Conservation (phyloP, 2,797 vertebrate genomes). For the Sphenodon punctatus region DNA sequence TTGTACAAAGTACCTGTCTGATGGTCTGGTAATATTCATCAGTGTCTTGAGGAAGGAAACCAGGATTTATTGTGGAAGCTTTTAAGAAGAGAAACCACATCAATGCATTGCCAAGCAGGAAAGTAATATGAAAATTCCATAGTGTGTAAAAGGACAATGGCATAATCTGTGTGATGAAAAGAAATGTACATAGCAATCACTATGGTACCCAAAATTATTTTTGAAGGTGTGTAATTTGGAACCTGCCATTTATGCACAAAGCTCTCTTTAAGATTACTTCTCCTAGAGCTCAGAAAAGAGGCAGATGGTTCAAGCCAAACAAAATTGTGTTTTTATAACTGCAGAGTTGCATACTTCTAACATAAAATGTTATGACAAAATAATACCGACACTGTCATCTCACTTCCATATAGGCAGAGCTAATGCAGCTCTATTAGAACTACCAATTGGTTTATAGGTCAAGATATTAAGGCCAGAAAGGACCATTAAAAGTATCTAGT, state of each 20-base stretch:
- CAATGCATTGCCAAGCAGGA: slow-evolving; percentile 37
- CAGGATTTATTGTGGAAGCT: slow-evolving; percentile 48
- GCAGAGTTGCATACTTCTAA: background rate
- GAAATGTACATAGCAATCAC: background rate
- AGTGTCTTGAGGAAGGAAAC: slow-evolving; percentile 36
- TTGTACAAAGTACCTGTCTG: slow-evolving; percentile 35
- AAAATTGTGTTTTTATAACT: background rate
- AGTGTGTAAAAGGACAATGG: slow-evolving; percentile 36
- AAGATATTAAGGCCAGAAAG: no score
- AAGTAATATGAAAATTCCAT: slow-evolving; percentile 7
- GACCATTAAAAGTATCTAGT: no score
- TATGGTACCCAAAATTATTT: background rate
- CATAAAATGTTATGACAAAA: slow-evolving; percentile 9
- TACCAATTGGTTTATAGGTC: slow-evolving; percentile 9
- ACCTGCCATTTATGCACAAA: background rate
- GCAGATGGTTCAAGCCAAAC: background rate
- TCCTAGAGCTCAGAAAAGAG: background rate
- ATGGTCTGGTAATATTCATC: slow-evolving; percentile 43
- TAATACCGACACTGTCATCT: slow-evolving; percentile 17
- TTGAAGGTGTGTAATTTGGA: background rate
- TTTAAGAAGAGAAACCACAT: slow-evolving; percentile 58
- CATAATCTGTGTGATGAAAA: slow-evolving; percentile 28
- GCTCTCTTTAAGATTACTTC: background rate
- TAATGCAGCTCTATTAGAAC: slow-evolving; percentile 15
- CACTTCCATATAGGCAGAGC: slow-evolving; percentile 24